phyloP scores from a whole-genome alignment of 2,888 invertebrate species.

The Hemicrepidius hirtus region DNA sequence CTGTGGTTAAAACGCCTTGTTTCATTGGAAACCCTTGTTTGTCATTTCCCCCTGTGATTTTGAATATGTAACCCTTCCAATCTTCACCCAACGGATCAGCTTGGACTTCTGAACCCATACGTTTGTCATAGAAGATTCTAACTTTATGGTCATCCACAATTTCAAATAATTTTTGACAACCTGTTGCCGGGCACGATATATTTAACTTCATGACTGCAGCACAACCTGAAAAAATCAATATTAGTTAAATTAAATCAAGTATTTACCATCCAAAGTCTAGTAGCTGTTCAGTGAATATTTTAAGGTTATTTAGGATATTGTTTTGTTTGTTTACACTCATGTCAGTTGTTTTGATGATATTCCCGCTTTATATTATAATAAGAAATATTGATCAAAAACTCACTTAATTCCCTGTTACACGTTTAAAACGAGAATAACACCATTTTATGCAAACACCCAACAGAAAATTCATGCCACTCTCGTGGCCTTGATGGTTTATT shows the following conservation, averaged over 20 bases:
- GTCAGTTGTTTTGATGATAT: conserved; percentile 14
- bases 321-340: conserved; percentile 1
- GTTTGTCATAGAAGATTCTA: conserved; percentile 97
- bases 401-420: conserved; percentile 48
- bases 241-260: neutral
- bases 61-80: conserved; percentile 98
- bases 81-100: conserved; percentile 96
- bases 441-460: conserved; percentile 51
- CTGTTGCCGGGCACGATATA: conserved; percentile 97
- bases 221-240: conserved; percentile 13
- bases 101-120: conserved; percentile 96
- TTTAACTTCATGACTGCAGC: conserved; percentile 82
- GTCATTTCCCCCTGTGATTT: conserved; percentile 97
- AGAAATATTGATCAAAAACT: conserved; percentile 39
- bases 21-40: conserved; percentile 99
- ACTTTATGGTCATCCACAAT: conserved; percentile 98
- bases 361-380: neutral
- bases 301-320: neutral
- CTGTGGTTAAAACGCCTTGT: conserved; percentile 96
- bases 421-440: conserved; percentile 55
- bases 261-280: neutral
- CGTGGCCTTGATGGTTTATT: conserved; percentile 45
- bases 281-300: neutral
- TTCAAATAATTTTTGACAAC: conserved; percentile 97
- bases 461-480: conserved; percentile 48